Evolutionary conservation across 2,113 vertebrate species (phyloP).

Genomic region (Cavia porcellus): DNA sequence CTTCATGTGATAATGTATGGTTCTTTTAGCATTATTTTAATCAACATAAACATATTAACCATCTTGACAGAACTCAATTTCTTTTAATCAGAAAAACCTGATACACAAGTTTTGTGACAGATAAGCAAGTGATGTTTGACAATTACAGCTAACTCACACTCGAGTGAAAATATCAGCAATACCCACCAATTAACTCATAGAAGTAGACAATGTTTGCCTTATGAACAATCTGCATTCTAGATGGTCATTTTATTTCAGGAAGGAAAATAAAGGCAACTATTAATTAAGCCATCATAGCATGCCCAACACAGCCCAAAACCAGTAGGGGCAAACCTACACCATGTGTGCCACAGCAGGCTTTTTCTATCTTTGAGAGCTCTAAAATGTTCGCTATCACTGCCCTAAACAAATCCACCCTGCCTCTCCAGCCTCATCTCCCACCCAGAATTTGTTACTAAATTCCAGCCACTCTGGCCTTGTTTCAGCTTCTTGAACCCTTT

Average conservation of each 20-base stretch:
- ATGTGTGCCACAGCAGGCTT: not conserved
- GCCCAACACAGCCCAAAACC: not conserved
- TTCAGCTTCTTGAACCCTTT: not conserved
- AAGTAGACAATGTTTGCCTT: not conserved
- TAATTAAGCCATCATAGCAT: not conserved
- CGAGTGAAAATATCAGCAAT: not conserved
- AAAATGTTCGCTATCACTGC: not conserved
- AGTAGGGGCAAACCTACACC: not conserved
- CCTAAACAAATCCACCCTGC: not conserved
- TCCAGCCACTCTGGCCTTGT: not conserved
- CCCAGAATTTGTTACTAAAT: not conserved
- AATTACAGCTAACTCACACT: not conserved
- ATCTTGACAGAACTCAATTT: not conserved
- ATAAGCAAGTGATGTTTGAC: not conserved
- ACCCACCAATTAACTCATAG: not conserved
- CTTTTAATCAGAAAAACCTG: constrained; percentile 48
- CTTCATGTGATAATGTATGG: not conserved
- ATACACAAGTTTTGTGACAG: not conserved
- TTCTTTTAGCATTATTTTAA: constrained; percentile 42
- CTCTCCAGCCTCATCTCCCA: not conserved
- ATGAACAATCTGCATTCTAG: not conserved
- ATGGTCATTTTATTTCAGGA: not conserved
- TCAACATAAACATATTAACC: constrained; percentile 17
- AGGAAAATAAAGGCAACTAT: not conserved
- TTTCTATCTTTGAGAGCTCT: not conserved